phyloP scores from a whole-genome alignment of 2,888 invertebrate species.

The Liopterus haemorrhoidalis region DNA sequence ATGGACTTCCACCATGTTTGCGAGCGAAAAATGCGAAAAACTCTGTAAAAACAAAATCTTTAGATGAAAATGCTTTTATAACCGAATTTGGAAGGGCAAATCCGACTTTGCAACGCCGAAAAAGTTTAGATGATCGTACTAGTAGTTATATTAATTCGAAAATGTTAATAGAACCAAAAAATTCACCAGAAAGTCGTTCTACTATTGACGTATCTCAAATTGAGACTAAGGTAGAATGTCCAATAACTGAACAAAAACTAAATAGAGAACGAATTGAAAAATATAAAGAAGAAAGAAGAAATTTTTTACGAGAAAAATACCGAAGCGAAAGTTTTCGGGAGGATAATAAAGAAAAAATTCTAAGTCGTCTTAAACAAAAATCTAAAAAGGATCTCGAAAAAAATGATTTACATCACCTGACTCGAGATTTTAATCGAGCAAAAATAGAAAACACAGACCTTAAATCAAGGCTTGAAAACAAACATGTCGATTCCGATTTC shows the following conservation, averaged over 20 bases:
- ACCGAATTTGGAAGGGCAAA: constrained; percentile 56
- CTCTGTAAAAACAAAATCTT: constrained; percentile 59
- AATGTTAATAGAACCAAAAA: constrained; percentile 39
- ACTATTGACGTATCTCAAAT: constrained; percentile 40
- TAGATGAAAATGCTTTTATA: constrained; percentile 69
- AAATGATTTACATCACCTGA: background rate
- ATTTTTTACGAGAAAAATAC: constrained; percentile 78
- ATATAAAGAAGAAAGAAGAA: constrained; percentile 85
- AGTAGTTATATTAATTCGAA: constrained; percentile 30
- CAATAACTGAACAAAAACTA: constrained; percentile 44
- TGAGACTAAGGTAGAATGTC: constrained; percentile 34
- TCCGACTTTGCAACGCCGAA: constrained; percentile 45
- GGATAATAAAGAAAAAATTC: constrained; percentile 51
- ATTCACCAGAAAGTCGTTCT: constrained; percentile 36
- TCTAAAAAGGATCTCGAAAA: constrained; percentile 6
- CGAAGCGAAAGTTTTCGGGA: constrained; percentile 74
- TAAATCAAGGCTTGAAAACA: too few species aligned
- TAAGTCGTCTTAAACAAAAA: constrained; percentile 47
- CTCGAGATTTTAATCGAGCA: too few species aligned
- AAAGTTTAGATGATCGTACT: constrained; percentile 54
- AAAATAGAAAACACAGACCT: background rate
- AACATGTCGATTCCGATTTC: too few species aligned
- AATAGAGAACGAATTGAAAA: constrained; percentile 81
- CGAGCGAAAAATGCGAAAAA: constrained; percentile 59
- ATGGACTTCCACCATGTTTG: constrained; percentile 53